Evolutionary conservation across 2,113 vertebrate genomes (phyloP).

Genomic region (Alligator mississippiensis): DNA sequence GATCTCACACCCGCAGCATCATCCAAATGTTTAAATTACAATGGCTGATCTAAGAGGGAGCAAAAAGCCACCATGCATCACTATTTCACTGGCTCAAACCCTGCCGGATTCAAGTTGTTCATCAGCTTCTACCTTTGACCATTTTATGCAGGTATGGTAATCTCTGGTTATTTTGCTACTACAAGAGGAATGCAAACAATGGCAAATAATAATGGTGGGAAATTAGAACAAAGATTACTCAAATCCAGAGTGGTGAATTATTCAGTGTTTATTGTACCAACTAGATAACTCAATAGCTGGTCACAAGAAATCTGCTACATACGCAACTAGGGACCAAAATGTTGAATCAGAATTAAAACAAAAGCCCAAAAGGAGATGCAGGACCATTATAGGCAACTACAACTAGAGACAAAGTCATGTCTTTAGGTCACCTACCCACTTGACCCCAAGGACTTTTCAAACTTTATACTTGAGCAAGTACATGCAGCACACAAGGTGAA

Average conservation of each 20-base stretch:
- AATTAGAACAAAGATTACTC: too few species aligned
- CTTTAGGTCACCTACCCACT: neutral
- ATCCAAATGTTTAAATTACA: neutral
- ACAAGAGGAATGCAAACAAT: too few species aligned
- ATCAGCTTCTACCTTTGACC: neutral
- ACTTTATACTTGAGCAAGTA: too few species aligned
- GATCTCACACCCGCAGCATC: neutral
- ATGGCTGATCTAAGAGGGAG: neutral
- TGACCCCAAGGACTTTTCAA: neutral
- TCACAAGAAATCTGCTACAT: neutral
- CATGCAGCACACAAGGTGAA: too few species aligned
- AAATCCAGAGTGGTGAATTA: too few species aligned
- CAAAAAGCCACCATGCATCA: neutral
- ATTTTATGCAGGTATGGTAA: neutral
- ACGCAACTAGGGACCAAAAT: neutral
- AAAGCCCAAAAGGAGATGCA: neutral
- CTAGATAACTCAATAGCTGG: rapidly evolving
- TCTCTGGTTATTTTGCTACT: too few species aligned
- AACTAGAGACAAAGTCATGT: neutral
- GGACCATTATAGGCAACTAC: neutral
- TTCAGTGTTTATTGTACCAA: too few species aligned
- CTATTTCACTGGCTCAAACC: neutral
- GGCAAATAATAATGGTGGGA: too few species aligned
- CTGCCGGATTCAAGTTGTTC: neutral
- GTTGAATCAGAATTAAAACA: neutral